Evolutionary conservation across 2,797 vertebrate genomes (phyloP).

Genomic region (Chaenodraco wilsoni): DNA sequence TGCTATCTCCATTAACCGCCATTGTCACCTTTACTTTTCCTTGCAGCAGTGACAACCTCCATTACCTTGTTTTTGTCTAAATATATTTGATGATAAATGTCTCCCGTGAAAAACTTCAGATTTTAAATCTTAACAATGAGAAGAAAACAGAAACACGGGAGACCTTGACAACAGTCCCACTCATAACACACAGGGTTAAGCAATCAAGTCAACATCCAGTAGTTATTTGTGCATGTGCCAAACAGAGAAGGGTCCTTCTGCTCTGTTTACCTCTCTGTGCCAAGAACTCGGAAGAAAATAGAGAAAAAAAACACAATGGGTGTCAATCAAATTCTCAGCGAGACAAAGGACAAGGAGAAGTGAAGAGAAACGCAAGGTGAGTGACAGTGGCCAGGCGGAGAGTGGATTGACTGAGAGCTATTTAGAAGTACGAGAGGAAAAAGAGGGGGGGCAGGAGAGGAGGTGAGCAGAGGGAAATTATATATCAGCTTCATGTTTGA

Average conservation of each 20-base stretch:
- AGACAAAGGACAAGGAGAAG: neutral
- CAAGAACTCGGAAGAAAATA: neutral
- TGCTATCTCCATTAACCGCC: constrained; percentile 14
- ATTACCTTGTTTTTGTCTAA: neutral
- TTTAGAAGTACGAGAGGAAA: constrained; percentile 5
- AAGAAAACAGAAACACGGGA: neutral
- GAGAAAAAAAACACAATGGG: neutral
- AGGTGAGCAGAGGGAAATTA: constrained; percentile 20
- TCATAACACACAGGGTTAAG: neutral
- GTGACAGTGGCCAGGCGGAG: neutral
- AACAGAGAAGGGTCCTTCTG: neutral
- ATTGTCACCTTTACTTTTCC: neutral
- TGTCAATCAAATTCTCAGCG: constrained; percentile 28
- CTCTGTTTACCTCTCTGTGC: constrained; percentile 3
- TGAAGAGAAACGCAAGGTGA: constrained; percentile 8
- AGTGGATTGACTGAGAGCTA: constrained; percentile 6
- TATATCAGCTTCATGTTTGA: constrained; percentile 7
- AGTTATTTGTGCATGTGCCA: neutral
- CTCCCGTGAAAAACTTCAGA: neutral
- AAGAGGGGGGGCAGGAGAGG: neutral
- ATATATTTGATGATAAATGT: constrained; percentile 10
- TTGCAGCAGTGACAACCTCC: neutral
- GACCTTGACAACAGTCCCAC: neutral
- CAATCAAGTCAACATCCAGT: constrained; percentile 17
- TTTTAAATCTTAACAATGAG: neutral